Percentiles rank a stretch among this genome's conserved stretches.
Conservation (phyloP, 2,888 invertebrate genomes). For the Napeogenes inachia region DNA sequence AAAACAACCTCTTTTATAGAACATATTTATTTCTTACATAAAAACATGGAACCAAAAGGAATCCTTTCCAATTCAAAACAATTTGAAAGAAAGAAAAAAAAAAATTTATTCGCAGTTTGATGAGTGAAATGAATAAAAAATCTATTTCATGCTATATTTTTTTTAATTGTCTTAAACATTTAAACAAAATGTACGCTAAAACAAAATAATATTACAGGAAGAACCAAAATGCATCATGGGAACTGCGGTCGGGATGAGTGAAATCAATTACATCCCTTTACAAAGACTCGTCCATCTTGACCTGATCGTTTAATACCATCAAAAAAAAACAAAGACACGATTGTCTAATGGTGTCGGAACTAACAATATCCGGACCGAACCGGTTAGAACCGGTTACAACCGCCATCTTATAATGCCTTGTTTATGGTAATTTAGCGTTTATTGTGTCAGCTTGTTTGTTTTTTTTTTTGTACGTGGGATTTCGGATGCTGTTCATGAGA, state of each 20-base stretch:
- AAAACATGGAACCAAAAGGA: no score
- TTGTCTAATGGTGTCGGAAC: conserved; percentile 66
- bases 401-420: conserved; percentile 66
- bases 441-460: conserved; percentile 53
- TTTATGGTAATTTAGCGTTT: conserved; percentile 75
- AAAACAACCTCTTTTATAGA: no score
- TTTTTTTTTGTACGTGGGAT: conserved; percentile 55
- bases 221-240: conserved; percentile 15
- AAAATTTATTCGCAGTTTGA: no score
- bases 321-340: conserved; percentile 56
- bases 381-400: conserved; percentile 60
- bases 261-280: conserved; percentile 40
- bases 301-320: conserved; percentile 50
- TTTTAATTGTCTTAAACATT: no score
- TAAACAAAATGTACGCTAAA: no score
- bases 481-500: conserved; percentile 60
- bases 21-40: no score
- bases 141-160: no score
- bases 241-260: conserved; percentile 22
- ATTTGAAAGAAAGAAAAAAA: no score
- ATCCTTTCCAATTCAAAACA: no score
- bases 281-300: conserved; percentile 43
- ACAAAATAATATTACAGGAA: background rate
- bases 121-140: no score
- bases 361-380: conserved; percentile 63